These are phyloP conservation scores for Microplitis demolitor DNA, from an alignment of 1,140 invertebrate species.

Conservation along the genomic window DNA sequence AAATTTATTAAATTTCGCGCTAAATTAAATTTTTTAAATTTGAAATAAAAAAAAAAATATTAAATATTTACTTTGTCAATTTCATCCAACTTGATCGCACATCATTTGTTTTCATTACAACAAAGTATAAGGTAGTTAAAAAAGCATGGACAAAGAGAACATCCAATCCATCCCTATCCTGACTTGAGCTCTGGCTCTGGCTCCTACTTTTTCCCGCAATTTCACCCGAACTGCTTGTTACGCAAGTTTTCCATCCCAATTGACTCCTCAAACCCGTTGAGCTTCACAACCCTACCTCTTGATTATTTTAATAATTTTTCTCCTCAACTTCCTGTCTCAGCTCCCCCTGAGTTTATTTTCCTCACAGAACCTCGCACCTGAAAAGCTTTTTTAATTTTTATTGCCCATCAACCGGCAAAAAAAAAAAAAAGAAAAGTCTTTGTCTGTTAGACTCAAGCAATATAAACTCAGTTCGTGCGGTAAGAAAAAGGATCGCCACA, in stretches of 20 bases:
- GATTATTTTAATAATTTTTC: slow-evolving; percentile 53
- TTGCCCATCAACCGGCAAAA: neutral
- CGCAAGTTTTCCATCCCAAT: slow-evolving; percentile 49
- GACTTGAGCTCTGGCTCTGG: neutral
- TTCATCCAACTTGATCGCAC: slow-evolving; percentile 5
- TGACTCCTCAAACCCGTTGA: slow-evolving; percentile 30
- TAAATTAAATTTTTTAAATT: too few relatives aligned
- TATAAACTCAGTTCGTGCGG: too few relatives aligned
- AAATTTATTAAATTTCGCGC: too few relatives aligned
- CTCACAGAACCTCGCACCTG: slow-evolving; percentile 3
- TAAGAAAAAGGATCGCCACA: too few relatives aligned
- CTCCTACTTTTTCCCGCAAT: slow-evolving; percentile 45
- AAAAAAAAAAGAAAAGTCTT: neutral
- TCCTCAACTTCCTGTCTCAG: slow-evolving; percentile 30
- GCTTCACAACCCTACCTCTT: neutral
- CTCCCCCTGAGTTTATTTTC: slow-evolving; percentile 35
- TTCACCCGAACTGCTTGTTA: slow-evolving; percentile 45
- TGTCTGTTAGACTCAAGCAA: neutral
- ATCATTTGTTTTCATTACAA: slow-evolving; percentile 42
- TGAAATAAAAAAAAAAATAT: too few relatives aligned
- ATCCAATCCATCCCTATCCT: slow-evolving; percentile 6
- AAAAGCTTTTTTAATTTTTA: slow-evolving; percentile 26
- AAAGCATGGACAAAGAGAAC: neutral
- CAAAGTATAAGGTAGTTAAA: slow-evolving; percentile 3
- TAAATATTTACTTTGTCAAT: neutral